Base-by-base conservation (phyloP, 2,113 vertebrate species). In the Osmerus eperlanus region DNA sequence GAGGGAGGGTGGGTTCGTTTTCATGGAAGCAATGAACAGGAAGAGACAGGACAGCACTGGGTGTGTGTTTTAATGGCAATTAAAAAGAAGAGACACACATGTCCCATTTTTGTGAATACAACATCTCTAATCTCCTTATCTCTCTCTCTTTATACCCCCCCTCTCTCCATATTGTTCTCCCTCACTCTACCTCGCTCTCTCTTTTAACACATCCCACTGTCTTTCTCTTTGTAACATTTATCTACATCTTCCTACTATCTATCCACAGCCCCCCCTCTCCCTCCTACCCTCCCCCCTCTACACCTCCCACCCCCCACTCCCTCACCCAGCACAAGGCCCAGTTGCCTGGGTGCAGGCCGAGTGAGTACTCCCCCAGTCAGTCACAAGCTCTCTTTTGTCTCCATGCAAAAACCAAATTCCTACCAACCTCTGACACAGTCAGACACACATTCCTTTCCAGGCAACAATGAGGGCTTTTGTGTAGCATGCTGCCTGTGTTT, bases 401-500 rank as follows among this genome's bases (percentile, higher is more conserved):
- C 72, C 75, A 76, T 87, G 87, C 82, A 82, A 85, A 85, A 88
- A 84, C 85, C 72, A 68, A 84, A 91, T 90, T 89, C 88, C 87
- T 82, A 77, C 68, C 77, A 51, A 82, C 83, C 86, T 76, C 81
- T 83, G 79, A 78, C 78, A 80, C 72, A 81, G 70, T 60, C 85
- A 73, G 72, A 84, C 78, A 85, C 68, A 72, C 89, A 89, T 90
- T 91, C 91, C 89, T 86, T 47, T 72, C 68, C 60, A 69, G 0
- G 72, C 64, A 87, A 92, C 90, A 91, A 91, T 89, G 81, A 82
- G 77, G 59, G 75, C 83, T 88, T 84, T 91, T 91, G 90, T 92
- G 78, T 77, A 68, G 70, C 74, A 62, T 78, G 11, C 79, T 52
- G 67, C 81, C 76, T 60, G 63, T 88, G 84, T 86, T 89, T 91